Base-by-base conservation (phyloP, 2,797 vertebrate genomes). In the Echeneis naucrates region DNA sequence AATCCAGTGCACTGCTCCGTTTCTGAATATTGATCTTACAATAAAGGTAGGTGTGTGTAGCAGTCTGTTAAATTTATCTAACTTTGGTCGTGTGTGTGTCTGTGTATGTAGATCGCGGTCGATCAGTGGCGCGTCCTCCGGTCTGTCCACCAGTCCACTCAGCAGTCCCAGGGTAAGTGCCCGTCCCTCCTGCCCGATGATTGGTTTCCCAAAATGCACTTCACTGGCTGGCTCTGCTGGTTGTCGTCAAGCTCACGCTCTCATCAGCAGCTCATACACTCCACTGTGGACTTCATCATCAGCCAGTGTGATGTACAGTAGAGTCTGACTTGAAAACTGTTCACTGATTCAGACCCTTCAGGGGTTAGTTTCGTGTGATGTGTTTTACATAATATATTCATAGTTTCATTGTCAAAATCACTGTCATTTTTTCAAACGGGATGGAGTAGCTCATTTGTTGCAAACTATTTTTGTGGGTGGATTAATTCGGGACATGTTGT, bases 101-200 rank as follows among this genome's bases (percentile, higher is more conserved):
- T 75, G 42, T 77, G 40, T 73, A 52, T 85, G 38, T 27, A 98
- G 97, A 94, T 98, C 97, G 69, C 94, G 97, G 50, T 98, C 97
- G 65, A 97, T 98, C 95, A 99, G 97, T 0, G 97, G 97, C 17
- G 97, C 97, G 0, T 98, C 97, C 2, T 98, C 97, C 24, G 96
- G 96, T 81, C 95, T 98, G 70, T 98, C 97, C 91, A 97, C 96
- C 85, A 98, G 97, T 87, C 97, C 97, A 2, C 96, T 98, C 91
- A 98, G 97, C 95, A 98, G 97, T 91, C 97, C 97, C 77, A 94
- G 97, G 97, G 97, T 98, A 91, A 98, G 97, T 94, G 24, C 72
- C n/a, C 8, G 10, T 62, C 45, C 54, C 24, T 38, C 0, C 26
- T 52, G 33, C 21, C 4, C 51, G 44, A 63, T 54, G 27, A 61